These are phyloP conservation scores for Macaria notata DNA, from an alignment of 2,888 invertebrate genomes.

Conservation along the genomic window DNA sequence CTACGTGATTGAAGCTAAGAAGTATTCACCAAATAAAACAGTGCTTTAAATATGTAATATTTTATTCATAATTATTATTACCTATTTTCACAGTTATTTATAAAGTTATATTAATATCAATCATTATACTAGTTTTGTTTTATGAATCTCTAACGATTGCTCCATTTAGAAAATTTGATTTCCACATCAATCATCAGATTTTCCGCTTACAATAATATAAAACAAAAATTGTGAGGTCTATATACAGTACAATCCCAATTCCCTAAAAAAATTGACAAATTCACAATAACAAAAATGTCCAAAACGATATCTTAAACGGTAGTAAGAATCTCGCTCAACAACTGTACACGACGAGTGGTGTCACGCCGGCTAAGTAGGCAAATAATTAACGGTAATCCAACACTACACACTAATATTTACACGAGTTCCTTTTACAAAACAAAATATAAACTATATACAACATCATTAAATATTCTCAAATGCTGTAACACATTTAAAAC, in stretches of 20 bases:
- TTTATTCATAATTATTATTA: conserved; percentile 83
- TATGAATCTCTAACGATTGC: conserved; percentile 80
- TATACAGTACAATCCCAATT: conserved; percentile 87
- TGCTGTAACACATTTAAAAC: conserved; percentile 82
- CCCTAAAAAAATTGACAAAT: conserved; percentile 87
- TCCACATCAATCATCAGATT: conserved; percentile 79
- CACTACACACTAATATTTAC: conserved; percentile 69
- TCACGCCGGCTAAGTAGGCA: conserved; percentile 72
- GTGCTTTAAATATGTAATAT: conserved; percentile 79
- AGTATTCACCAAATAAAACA: conserved; percentile 55
- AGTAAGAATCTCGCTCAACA: conserved; percentile 78
- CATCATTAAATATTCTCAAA: conserved; percentile 82
- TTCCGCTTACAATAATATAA: conserved; percentile 70
- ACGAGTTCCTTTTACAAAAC: conserved; percentile 74
- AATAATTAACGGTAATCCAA: conserved; percentile 58
- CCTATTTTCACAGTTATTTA: conserved; percentile 83
- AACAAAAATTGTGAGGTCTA: conserved; percentile 78
- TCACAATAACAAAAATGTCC: conserved; percentile 83
- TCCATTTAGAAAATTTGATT: conserved; percentile 81
- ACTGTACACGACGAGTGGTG: conserved; percentile 81
- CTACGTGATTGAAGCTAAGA: too few species aligned
- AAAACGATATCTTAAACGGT: conserved; percentile 76
- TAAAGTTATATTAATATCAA: conserved; percentile 84
- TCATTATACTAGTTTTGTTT: conserved; percentile 81
- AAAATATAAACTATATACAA: conserved; percentile 82